Percentiles rank a stretch among this genome's conserved stretches.
These are phyloP conservation scores for Dolichotis patagonum DNA, from an alignment of 2,113 vertebrate species.

Conservation along the genomic window DNA sequence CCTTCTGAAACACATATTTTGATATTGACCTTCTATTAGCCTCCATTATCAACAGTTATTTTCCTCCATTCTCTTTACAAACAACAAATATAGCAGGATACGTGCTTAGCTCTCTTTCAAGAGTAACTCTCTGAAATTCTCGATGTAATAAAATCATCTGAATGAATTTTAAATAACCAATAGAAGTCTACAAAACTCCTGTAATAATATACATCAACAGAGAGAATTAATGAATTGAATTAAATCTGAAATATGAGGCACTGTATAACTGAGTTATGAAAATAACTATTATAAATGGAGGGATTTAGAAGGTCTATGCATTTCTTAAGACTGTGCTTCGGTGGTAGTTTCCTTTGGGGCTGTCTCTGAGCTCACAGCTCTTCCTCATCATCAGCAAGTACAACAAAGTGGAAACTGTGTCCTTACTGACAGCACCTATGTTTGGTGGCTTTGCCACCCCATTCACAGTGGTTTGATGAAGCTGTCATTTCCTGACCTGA, in stretches of 20 bases:
- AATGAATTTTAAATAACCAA: not conserved
- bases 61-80: not conserved
- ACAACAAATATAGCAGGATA: not conserved
- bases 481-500: not conserved
- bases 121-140: not conserved
- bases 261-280: not conserved
- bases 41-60: not conserved
- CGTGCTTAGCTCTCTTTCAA: not conserved
- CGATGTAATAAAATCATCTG: not conserved
- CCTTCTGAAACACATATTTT: not conserved
- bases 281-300: not conserved
- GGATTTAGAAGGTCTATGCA: not conserved
- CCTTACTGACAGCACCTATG: fast-evolving
- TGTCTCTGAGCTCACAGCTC: not conserved
- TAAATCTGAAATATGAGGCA: not conserved
- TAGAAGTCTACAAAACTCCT: not conserved
- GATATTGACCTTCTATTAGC: not conserved
- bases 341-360: not conserved
- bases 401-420: not conserved
- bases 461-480: not conserved
- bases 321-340: not conserved
- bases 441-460: not conserved
- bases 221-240: not conserved
- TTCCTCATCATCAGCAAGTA: not conserved
- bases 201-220: not conserved